Percentiles rank a stretch among this genome's conserved stretches.
phyloP scores from a whole-genome alignment of 23 tunicate genomes.

The Oikopleura albicans region DNA sequence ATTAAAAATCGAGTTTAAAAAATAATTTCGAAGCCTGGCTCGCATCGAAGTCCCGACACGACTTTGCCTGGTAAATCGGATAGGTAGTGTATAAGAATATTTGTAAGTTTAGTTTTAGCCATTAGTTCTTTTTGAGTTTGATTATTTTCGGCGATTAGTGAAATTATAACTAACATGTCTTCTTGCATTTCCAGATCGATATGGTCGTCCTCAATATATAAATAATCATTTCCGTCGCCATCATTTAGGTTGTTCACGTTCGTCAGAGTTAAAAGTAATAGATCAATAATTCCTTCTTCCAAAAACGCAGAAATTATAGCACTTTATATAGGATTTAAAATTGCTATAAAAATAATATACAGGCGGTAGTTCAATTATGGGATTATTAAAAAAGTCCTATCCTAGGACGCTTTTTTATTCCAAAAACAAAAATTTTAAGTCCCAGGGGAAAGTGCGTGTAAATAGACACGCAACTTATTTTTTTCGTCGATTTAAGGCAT shows the following conservation, averaged over 20 bases:
- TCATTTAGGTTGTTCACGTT: not conserved
- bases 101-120: conserved; percentile 1
- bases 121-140: conserved; percentile 57
- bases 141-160: conserved; percentile 54
- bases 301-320: not conserved
- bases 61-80: not conserved
- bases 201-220: conserved; percentile 19
- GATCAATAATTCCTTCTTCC: not conserved
- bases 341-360: no score
- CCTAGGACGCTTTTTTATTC: no score
- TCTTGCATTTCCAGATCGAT: conserved; percentile 68
- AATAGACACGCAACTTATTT: no score
- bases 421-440: no score
- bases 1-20: no score
- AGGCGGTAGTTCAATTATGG: no score
- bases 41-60: conserved; percentile 9
- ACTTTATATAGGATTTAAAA: not conserved
- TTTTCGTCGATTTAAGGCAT: no score
- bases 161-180: conserved; percentile 64
- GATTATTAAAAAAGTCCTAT: no score
- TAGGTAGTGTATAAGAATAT: not conserved
- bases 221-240: not conserved
- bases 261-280: not conserved
- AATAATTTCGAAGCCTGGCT: no score
- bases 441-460: no score